Conservation (phyloP, 2,888 invertebrate species). For the Tiliacea citrago region DNA sequence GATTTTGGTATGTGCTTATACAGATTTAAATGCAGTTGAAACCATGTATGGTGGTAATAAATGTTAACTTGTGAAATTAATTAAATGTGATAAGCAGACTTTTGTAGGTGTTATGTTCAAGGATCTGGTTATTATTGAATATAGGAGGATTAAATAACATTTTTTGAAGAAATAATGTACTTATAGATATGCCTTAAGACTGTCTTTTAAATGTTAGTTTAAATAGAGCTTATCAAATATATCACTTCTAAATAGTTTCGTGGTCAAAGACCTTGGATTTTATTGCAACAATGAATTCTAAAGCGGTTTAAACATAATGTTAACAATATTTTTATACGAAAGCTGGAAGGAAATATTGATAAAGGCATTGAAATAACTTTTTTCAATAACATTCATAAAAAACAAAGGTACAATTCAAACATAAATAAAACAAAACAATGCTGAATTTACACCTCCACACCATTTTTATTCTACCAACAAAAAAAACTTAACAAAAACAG, state of each 20-base stretch:
- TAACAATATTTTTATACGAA: background rate
- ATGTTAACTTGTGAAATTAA: conserved; percentile 45
- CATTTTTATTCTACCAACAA: conserved; percentile 24
- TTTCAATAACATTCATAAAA: conserved; percentile 12
- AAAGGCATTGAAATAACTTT: conserved; percentile 8
- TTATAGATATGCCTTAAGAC: background rate
- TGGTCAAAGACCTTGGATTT: conserved; percentile 23
- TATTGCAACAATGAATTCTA: conserved; percentile 29
- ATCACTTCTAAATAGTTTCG: conserved; percentile 26
- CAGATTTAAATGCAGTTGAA: conserved; percentile 41
- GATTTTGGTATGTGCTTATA: conserved; percentile 43
- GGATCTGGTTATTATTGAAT: background rate
- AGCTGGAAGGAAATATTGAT: conserved; percentile 12
- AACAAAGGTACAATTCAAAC: conserved; percentile 7
- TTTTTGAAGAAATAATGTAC: background rate
- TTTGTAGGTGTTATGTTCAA: conserved; percentile 33
- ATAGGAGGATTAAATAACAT: background rate
- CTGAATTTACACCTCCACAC: conserved; percentile 15
- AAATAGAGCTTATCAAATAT: conserved; percentile 29
- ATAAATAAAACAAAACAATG: conserved; percentile 4
- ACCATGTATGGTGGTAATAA: conserved; percentile 22
- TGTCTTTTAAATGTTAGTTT: conserved; percentile 11
- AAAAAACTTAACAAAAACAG: conserved; percentile 50
- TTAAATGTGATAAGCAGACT: conserved; percentile 21
- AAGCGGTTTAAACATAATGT: conserved; percentile 8